A percentile compares a stretch with the other conserved stretches of the same genome.
These are phyloP conservation scores for Agonopterix subpropinquella DNA, from an alignment of 2,888 invertebrate genomes.

Conservation along the genomic window DNA sequence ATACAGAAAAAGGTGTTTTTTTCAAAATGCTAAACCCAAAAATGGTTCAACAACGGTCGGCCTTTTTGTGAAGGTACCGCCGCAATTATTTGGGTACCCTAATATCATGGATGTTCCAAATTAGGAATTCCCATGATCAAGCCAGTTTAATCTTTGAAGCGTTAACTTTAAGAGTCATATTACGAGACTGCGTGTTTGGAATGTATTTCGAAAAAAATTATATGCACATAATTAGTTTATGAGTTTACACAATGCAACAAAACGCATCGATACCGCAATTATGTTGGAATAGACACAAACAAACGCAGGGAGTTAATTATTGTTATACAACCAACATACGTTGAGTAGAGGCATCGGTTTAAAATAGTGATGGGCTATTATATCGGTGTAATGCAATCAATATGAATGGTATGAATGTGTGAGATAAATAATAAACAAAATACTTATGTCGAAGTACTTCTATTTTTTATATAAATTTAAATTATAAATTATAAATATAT, in stretches of 20 bases:
- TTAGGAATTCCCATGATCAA: too few species aligned
- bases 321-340: constrained; percentile 21
- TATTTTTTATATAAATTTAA: too few species aligned
- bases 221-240: constrained; percentile 61
- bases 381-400: too few species aligned
- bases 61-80: constrained; percentile 41
- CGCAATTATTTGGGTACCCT: constrained; percentile 23
- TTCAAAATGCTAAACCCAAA: constrained; percentile 29
- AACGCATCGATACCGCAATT: constrained; percentile 53
- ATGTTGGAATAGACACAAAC: constrained; percentile 59
- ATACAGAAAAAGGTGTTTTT: constrained; percentile 39
- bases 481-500: too few species aligned
- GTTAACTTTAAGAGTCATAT: too few species aligned
- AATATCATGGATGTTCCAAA: too few species aligned
- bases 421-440: too few species aligned
- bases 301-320: constrained; percentile 55
- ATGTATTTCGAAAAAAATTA: constrained; percentile 30
- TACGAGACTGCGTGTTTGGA: constrained; percentile 6
- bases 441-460: too few species aligned
- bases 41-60: constrained; percentile 30
- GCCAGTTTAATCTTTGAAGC: too few species aligned
- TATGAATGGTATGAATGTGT: too few species aligned
- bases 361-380: not conserved
- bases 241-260: constrained; percentile 63
- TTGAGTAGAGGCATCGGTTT: not conserved